Conservation (phyloP, 1,140 invertebrate genomes). For the Acromyrmex charruanus region DNA sequence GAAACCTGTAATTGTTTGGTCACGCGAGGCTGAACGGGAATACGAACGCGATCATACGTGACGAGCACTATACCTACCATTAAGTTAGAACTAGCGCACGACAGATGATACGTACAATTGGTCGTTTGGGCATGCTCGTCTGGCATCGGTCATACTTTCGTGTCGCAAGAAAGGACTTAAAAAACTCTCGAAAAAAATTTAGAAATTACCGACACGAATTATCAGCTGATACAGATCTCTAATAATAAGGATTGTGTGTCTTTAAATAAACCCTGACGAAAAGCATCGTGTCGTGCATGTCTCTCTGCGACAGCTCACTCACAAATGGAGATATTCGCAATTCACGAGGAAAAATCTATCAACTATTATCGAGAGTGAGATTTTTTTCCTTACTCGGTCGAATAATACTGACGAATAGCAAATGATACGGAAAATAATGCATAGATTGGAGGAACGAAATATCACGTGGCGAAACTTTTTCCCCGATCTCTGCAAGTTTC, state of each 20-base stretch:
- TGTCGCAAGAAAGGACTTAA: constrained; percentile 55
- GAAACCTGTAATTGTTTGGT: constrained; percentile 75
- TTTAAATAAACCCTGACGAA: not conserved
- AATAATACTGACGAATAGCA: constrained; percentile 3
- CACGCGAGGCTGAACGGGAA: constrained; percentile 75
- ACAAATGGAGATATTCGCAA: constrained; percentile 11
- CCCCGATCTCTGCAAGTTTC: constrained; percentile 33
- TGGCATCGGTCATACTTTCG: constrained; percentile 62
- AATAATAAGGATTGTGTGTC: not conserved
- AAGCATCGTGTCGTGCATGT: not conserved
- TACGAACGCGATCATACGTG: constrained; percentile 77
- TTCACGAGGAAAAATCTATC: not conserved
- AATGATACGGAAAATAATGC: constrained; percentile 24
- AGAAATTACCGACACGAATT: constrained; percentile 29
- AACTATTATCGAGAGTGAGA: not conserved
- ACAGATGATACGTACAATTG: constrained; percentile 73
- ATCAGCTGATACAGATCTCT: constrained; percentile 18
- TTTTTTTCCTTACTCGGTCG: not conserved
- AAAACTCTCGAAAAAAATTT: constrained; percentile 37
- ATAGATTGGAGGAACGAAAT: constrained; percentile 36
- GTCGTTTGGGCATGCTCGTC: constrained; percentile 65
- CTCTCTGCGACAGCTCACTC: not conserved
- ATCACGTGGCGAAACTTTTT: constrained; percentile 36
- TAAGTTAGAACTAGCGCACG: constrained; percentile 68
- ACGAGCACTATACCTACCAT: constrained; percentile 71